A percentile compares a stretch with the other conserved stretches of the same genome.
Conservation (phyloP, 2,113 vertebrate genomes). For the Erinaceus europaeus region DNA sequence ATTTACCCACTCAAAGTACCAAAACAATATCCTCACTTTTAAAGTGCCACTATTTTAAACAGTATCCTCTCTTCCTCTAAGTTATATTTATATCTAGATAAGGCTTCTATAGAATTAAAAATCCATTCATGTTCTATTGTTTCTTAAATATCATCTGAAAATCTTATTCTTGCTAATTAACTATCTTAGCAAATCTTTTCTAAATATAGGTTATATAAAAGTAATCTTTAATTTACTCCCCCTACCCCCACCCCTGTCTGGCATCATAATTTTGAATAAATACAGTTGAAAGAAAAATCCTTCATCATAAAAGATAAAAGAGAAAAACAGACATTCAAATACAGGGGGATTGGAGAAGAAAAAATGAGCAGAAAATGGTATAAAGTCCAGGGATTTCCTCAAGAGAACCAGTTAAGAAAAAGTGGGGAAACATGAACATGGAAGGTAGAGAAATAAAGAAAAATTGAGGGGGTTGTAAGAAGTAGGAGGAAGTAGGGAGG, state of each 20-base stretch:
- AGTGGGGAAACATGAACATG: background rate
- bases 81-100: conserved; percentile 24
- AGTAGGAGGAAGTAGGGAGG: background rate
- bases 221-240: background rate
- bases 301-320: background rate
- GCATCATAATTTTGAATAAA: conserved; percentile 19
- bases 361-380: background rate
- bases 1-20: background rate
- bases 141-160: conserved; percentile 39
- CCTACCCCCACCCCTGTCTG: too few species aligned
- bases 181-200: conserved; percentile 10
- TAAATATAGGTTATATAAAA: conserved; percentile 22
- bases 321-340: background rate
- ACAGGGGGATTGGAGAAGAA: background rate
- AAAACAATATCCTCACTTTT: background rate
- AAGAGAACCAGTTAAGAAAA: background rate
- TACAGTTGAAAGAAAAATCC: background rate
- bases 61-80: background rate
- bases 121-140: background rate
- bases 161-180: conserved; percentile 2
- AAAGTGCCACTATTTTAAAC: background rate
- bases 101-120: background rate
- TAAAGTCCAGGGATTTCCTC: background rate
- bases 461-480: background rate
- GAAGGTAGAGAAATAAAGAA: background rate